A percentile compares a stretch with the other conserved stretches of the same genome.
Evolutionary conservation across 2,113 vertebrate genomes (phyloP).

Genomic region (Himantopus leucocephalus): DNA sequence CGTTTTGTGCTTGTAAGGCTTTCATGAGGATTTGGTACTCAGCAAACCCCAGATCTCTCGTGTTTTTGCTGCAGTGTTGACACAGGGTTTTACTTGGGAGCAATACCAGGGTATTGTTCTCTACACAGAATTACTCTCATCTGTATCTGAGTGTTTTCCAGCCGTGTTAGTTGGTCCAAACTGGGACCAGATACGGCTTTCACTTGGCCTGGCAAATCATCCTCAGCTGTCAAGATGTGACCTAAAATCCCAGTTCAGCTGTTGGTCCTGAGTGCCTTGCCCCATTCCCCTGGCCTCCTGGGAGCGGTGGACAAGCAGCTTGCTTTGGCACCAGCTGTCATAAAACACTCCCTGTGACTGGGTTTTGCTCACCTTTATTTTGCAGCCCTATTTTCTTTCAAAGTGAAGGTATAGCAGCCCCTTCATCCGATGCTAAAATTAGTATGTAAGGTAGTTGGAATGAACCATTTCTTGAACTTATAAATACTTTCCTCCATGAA

Average conservation of each 20-base stretch:
- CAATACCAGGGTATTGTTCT: not conserved
- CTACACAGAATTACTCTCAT: not conserved
- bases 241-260: not conserved
- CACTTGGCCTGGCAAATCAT: not conserved
- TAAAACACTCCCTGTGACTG: not conserved
- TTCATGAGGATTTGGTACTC: not conserved
- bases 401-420: not conserved
- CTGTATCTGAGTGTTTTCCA: not conserved
- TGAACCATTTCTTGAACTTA: not conserved
- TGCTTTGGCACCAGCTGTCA: not conserved
- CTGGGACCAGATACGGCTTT: not conserved
- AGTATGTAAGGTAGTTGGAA: not conserved
- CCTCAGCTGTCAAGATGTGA: not conserved
- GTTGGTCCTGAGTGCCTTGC: accelerated
- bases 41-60: not conserved
- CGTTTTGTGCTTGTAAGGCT: not conserved
- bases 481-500: not conserved
- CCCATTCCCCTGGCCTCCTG: not conserved
- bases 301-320: not conserved
- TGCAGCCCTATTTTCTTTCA: not conserved
- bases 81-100: not conserved
- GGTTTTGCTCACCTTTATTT: accelerated
- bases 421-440: not conserved
- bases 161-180: not conserved
- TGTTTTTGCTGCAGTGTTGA: not conserved